A percentile compares a stretch with the other conserved stretches of the same genome.
phyloP scores from a whole-genome alignment of 1,140 invertebrate species.

The Oppia nitens region DNA sequence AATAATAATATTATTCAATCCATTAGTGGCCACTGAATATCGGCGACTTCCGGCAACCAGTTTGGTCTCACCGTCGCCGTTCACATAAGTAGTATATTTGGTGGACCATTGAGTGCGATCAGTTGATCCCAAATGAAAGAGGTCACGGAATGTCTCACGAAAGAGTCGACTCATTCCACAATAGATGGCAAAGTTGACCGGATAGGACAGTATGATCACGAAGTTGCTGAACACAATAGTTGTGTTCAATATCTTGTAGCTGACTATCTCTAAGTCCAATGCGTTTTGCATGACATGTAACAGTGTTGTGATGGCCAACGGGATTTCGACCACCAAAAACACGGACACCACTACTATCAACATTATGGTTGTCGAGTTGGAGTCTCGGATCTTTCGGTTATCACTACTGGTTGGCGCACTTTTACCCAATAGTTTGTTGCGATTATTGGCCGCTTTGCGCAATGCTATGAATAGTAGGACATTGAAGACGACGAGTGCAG shows the following conservation, averaged over 20 bases:
- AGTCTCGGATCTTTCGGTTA: slow-evolving; percentile 37
- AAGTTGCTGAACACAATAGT: slow-evolving; percentile 75
- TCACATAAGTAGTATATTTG: background rate
- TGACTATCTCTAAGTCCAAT: slow-evolving; percentile 37
- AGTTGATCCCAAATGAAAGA: background rate
- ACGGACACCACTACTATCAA: slow-evolving; percentile 80
- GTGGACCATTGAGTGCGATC: background rate
- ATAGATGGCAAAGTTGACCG: slow-evolving; percentile 87
- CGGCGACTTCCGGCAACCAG: background rate
- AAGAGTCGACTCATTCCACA: slow-evolving; percentile 88
- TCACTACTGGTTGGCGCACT: background rate
- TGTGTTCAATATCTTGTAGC: slow-evolving; percentile 61
- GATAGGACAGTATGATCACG: slow-evolving; percentile 74
- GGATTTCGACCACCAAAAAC: slow-evolving; percentile 76
- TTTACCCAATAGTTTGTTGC: slow-evolving; percentile 47
- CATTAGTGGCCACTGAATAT: background rate
- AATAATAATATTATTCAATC: background rate
- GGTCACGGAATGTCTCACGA: slow-evolving; percentile 60
- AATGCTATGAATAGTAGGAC: slow-evolving; percentile 67
- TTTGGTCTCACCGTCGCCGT: background rate
- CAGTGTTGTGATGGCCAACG: slow-evolving; percentile 65
- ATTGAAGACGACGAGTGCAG: slow-evolving; percentile 71
- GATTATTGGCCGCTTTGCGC: slow-evolving; percentile 28
- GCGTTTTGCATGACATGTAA: slow-evolving; percentile 59
- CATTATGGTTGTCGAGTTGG: slow-evolving; percentile 84